Evolutionary conservation across 2,888 invertebrate species (phyloP).

Genomic region (Diadegma fenestrale): DNA sequence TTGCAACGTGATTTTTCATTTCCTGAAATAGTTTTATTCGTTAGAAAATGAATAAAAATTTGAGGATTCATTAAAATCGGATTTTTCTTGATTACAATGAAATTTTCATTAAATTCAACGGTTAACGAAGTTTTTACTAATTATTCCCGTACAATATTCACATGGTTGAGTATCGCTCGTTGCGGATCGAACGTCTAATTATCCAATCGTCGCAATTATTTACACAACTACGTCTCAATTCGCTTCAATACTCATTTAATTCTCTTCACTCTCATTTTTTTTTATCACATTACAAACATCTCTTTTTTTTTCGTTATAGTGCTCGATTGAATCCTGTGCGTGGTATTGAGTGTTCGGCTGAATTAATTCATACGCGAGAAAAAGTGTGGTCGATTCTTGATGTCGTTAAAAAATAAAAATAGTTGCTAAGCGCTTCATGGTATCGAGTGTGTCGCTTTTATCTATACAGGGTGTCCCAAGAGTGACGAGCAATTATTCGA

Average conservation of each 20-base stretch:
- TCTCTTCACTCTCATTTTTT: neutral
- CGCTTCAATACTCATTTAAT: neutral
- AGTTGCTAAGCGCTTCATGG: constrained; percentile 54
- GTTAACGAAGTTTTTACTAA: neutral
- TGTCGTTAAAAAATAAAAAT: constrained; percentile 30
- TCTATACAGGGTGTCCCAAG: neutral
- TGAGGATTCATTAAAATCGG: neutral
- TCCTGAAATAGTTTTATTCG: neutral
- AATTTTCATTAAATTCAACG: neutral
- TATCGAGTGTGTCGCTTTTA: constrained; percentile 30
- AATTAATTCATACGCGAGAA: constrained; percentile 17
- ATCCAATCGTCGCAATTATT: constrained; percentile 44
- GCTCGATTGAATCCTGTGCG: constrained; percentile 13
- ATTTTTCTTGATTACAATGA: neutral
- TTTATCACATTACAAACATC: neutral
- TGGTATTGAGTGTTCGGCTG: constrained; percentile 19
- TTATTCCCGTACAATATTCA: constrained; percentile 22
- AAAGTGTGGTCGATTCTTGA: constrained; percentile 35
- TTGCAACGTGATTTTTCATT: neutral
- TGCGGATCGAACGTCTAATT: constrained; percentile 20
- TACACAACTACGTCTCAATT: constrained; percentile 44
- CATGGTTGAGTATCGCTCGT: constrained; percentile 16
- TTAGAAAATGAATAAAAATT: neutral
- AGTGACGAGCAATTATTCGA: neutral
- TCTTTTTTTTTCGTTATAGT: neutral